Evolutionary conservation across 2,888 invertebrate species (phyloP).

Genomic region (Ophraella communa): DNA sequence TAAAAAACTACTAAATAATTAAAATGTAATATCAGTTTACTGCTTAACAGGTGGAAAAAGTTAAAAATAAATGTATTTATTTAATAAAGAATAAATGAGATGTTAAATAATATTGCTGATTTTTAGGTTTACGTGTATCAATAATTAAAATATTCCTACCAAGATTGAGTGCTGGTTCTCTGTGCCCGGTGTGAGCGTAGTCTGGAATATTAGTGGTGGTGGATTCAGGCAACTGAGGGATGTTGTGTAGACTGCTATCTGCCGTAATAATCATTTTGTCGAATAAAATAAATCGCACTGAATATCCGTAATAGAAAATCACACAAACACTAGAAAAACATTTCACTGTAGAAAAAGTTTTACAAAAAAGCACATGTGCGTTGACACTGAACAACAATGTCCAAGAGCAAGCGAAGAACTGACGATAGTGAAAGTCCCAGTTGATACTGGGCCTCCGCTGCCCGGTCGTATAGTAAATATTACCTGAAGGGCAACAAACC

Average conservation of each 20-base stretch:
- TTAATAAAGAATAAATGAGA: not conserved
- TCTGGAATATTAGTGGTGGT: conserved; percentile 50
- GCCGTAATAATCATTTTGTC: conserved; percentile 69
- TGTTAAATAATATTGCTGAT: not conserved
- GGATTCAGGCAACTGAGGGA: conserved; percentile 62
- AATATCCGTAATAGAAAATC: conserved; percentile 1
- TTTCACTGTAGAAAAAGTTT: conserved; percentile 12
- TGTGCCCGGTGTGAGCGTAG: conserved; percentile 55
- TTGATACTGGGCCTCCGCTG: conserved; percentile 56
- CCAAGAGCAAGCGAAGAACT: conserved; percentile 55
- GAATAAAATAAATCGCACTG: conserved; percentile 1
- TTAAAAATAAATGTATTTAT: no score
- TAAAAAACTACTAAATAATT: no score
- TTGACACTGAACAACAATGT: conserved; percentile 43
- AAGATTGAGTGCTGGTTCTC: conserved; percentile 77
- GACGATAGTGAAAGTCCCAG: conserved; percentile 62
- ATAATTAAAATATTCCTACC: conserved; percentile 59
- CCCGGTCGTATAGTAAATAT: conserved; percentile 59
- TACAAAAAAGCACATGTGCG: conserved; percentile 35
- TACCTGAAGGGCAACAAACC: conserved; percentile 59
- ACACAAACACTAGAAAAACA: conserved; percentile 7
- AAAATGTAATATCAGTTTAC: no score
- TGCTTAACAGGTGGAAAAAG: no score
- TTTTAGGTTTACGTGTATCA: not conserved
- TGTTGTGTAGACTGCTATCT: conserved; percentile 66